Evolutionary conservation across 2,797 vertebrate species (phyloP).

Genomic region (Hippocampus kuda): DNA sequence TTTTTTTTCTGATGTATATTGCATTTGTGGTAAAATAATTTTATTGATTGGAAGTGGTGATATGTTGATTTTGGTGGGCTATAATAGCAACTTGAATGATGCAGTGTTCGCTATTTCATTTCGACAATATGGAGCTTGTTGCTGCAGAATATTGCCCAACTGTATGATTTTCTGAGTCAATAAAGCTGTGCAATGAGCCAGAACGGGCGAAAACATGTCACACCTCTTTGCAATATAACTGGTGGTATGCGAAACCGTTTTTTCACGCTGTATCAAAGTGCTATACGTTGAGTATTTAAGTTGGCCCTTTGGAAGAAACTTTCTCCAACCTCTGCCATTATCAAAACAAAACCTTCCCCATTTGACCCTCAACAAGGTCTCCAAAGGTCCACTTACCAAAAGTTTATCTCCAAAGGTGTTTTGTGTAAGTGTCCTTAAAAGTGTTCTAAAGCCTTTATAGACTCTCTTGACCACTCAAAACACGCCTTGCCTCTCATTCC

Average conservation of each 20-base stretch:
- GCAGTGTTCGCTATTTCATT: too few species aligned
- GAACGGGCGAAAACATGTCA: too few species aligned
- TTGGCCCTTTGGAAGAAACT: constrained; percentile 27
- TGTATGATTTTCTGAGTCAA: too few species aligned
- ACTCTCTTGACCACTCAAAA: neutral
- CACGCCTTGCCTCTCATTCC: too few species aligned
- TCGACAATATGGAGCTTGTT: too few species aligned
- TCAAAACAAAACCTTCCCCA: constrained; percentile 16
- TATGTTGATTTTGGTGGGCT: too few species aligned
- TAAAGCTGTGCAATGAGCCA: too few species aligned
- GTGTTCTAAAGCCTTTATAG: neutral
- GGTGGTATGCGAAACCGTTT: neutral
- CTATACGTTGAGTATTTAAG: constrained; percentile 45
- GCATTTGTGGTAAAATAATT: too few species aligned
- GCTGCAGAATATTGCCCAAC: too few species aligned
- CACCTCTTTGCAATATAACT: neutral
- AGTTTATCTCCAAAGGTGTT: constrained; percentile 7
- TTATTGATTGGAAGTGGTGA: too few species aligned
- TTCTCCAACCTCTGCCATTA: constrained; percentile 14
- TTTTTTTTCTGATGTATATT: too few species aligned
- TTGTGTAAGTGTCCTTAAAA: neutral
- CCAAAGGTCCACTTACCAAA: neutral
- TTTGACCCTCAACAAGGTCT: neutral
- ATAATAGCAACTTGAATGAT: too few species aligned
- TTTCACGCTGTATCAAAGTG: constrained; percentile 3